Evolutionary conservation across 2,113 vertebrate genomes (phyloP).

Genomic region (Notarius quadriscutis): DNA sequence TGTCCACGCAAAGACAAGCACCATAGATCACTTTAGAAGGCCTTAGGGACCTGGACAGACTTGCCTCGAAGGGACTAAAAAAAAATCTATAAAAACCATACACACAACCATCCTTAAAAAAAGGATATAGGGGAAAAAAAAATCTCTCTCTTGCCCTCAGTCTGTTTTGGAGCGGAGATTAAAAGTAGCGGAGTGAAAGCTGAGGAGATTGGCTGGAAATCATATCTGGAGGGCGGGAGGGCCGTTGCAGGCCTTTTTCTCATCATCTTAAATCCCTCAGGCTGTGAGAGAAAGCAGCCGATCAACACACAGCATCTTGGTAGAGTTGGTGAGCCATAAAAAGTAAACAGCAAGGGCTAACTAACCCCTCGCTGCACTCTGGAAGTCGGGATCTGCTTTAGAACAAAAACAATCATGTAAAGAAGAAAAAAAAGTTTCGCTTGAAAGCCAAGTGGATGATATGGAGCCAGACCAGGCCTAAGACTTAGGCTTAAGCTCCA

Average conservation of each 20-base stretch:
- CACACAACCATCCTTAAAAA: constrained; percentile 1
- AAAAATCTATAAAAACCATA: not conserved
- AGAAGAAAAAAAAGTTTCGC: not conserved
- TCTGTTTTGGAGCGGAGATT: constrained; percentile 38
- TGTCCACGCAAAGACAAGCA: constrained; percentile 10
- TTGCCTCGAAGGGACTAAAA: not conserved
- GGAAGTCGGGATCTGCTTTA: constrained; percentile 1
- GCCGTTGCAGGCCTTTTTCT: constrained; percentile 57
- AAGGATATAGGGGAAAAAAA: not conserved
- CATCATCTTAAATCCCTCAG: constrained; percentile 64
- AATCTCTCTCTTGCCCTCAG: not conserved
- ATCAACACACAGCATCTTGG: constrained; percentile 27
- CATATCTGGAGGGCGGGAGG: constrained; percentile 41
- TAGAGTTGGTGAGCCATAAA: constrained; percentile 38
- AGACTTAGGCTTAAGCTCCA: constrained; percentile 25
- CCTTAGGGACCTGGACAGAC: not conserved
- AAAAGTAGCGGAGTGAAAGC: constrained; percentile 52
- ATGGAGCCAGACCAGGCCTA: constrained; percentile 12
- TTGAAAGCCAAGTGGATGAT: constrained; percentile 1
- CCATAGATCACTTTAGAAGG: constrained; percentile 26
- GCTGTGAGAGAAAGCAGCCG: constrained; percentile 48
- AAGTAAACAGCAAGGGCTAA: constrained; percentile 49
- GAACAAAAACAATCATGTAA: constrained; percentile 6
- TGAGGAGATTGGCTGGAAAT: constrained; percentile 41
- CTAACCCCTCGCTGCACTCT: not conserved